Percentiles rank a stretch among this genome's conserved stretches.
These are phyloP conservation scores for Paracentrotus lividus DNA, from an alignment of 53 echinoderm and acorn worm species.

Conservation along the genomic window DNA sequence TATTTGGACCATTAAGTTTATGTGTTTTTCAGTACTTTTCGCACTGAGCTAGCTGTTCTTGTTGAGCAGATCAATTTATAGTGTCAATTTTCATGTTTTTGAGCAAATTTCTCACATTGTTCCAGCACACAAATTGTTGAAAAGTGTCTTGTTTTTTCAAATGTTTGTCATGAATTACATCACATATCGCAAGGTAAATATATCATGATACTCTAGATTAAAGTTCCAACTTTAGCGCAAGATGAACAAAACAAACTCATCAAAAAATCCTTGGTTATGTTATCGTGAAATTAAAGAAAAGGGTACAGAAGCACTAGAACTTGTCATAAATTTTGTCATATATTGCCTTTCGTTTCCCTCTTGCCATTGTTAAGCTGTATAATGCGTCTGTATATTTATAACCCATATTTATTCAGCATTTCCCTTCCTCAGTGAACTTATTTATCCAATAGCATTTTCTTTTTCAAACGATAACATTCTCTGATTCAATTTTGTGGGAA, in stretches of 20 bases:
- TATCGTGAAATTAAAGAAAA: background rate
- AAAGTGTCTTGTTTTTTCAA: background rate
- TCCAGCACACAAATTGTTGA: conserved; percentile 15
- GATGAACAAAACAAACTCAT: background rate
- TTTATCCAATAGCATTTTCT: conserved; percentile 1
- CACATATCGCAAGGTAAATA: conserved; percentile 8
- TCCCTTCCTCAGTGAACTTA: background rate
- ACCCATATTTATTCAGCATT: background rate
- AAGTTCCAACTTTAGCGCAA: background rate
- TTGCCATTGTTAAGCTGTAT: background rate
- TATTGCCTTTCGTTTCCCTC: background rate
- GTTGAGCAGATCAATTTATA: background rate
- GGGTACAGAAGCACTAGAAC: conserved; percentile 4
- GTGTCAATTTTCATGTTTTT: background rate
- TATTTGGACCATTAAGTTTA: background rate
- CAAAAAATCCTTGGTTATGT: background rate
- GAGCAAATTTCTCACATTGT: background rate
- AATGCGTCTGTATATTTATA: background rate
- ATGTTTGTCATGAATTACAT: background rate
- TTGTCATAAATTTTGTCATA: background rate
- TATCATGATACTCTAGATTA: background rate
- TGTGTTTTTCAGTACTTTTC: no score
- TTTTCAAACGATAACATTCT: background rate
- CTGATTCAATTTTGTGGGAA: conserved; percentile 18
- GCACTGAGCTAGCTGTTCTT: conserved; percentile 15